A percentile compares a stretch with the other conserved stretches of the same genome.
These are phyloP conservation scores for Menidia menidia DNA, from an alignment of 2,797 vertebrate genomes.

Conservation along the genomic window DNA sequence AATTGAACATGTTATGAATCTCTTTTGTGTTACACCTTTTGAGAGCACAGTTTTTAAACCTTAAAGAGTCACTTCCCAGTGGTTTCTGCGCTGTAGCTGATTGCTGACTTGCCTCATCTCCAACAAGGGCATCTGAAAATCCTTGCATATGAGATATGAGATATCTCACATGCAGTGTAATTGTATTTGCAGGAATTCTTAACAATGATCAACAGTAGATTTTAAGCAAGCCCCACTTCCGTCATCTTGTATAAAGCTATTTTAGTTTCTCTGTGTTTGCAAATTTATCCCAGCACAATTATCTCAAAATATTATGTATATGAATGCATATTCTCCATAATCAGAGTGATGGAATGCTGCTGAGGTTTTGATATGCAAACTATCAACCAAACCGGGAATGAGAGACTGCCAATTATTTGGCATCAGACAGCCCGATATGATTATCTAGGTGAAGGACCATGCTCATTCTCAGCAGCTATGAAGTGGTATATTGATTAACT, in stretches of 20 bases:
- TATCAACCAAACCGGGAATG: constrained; percentile 81
- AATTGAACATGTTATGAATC: no score
- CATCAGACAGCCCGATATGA: constrained; percentile 82
- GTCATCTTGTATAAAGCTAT: constrained; percentile 63
- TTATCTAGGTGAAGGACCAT: constrained; percentile 84
- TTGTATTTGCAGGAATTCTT: constrained; percentile 9
- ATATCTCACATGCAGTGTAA: no score
- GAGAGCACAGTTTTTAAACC: no score
- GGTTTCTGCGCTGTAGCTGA: no score
- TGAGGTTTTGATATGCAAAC: constrained; percentile 84
- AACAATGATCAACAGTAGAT: constrained; percentile 56
- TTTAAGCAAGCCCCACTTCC: constrained; percentile 60
- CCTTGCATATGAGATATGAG: no score
- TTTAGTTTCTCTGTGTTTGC: constrained; percentile 60
- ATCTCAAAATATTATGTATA: constrained; percentile 74
- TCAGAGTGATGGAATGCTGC: constrained; percentile 67
- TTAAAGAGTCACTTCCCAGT: no score
- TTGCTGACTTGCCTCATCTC: no score
- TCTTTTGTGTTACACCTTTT: no score
- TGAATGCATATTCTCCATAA: constrained; percentile 68
- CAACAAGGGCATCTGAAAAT: no score
- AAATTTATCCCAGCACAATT: constrained; percentile 74
- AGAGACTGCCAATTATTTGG: constrained; percentile 84
- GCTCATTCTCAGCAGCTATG: constrained; percentile 79
- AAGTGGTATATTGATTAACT: constrained; percentile 88